Base-by-base conservation (phyloP, 2,797 vertebrate species). In the Sciaenops ocellatus region DNA sequence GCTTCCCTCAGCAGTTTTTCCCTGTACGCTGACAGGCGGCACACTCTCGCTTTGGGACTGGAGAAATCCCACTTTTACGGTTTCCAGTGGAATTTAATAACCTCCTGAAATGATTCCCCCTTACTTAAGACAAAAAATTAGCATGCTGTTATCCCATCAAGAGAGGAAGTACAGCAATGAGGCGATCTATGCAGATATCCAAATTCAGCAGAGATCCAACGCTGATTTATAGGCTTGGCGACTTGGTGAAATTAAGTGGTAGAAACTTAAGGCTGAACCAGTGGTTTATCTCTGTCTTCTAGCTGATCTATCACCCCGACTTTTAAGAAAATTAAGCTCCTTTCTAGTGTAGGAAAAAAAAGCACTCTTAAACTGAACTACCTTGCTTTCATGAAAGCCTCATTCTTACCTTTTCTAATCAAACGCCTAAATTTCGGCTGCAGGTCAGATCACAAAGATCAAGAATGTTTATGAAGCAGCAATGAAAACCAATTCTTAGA, bases 1-100 rank as follows among this genome's bases (percentile, higher is more conserved):
- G 82, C 90, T 72, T 80, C 73, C 34, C 79, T 93, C 88, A 92
- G 92, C 93, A 90, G 60, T 86, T 91, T 89, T 82, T 73, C 75
- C 76, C 69, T 76, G 60, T 77, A 48, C 42, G 8, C 68, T 87
- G 88, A 89, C 84, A 87, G 76, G 79, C 70, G 28, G 80, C 84
- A 87, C 48, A 11, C 74, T 77, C 69, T 80, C 66, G 60, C 78
- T 78, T 15, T 22, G 80, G 78, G 80, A 82, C 50, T 44, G 74
- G 52, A 80, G 77, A 83, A 80, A 84, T 63, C 63, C 66, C 54
- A n/a, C 70, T 72, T 79, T 77, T 65, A 67, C 46, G 71, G 56
- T 68, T 79, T 78, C 54, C 67, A 74, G 16, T 42, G 55, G 51
- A 82, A 84, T 84, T 69, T 79, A 91, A 92, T 82, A 90, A 77